These are phyloP conservation scores for Mormyrops attenuatus DNA, from an alignment of 2,797 vertebrate genomes.

Conservation along the genomic window DNA sequence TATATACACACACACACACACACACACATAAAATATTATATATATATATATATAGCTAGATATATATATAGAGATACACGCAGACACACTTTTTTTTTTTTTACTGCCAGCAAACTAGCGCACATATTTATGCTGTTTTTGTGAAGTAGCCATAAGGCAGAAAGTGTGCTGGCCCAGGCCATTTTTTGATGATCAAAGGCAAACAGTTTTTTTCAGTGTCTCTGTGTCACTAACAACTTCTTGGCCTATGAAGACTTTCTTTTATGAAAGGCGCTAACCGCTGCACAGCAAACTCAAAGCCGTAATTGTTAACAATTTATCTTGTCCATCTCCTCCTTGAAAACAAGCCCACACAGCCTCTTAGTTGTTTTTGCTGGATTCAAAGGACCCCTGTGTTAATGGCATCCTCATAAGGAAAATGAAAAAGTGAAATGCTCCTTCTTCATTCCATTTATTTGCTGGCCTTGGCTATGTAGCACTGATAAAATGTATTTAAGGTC, in stretches of 20 bases:
- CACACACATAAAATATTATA: background rate
- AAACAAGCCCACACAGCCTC: constrained; percentile 5
- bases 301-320: constrained; percentile 45
- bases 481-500: constrained; percentile 8
- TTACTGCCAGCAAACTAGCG: constrained; percentile 67
- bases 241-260: constrained; percentile 60
- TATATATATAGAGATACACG: no score
- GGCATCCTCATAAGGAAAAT: constrained; percentile 6
- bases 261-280: constrained; percentile 57
- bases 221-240: constrained; percentile 57
- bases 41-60: no score
- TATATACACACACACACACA: constrained; percentile 52
- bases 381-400: constrained; percentile 18
- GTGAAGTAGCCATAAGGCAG: constrained; percentile 47
- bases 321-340: constrained; percentile 38
- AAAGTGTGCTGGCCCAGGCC: constrained; percentile 54
- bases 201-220: constrained; percentile 57
- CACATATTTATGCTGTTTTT: constrained; percentile 16
- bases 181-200: constrained; percentile 61
- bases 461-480: constrained; percentile 16
- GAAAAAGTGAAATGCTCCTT: constrained; percentile 8
- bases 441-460: constrained; percentile 24
- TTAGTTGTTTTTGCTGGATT: constrained; percentile 27
- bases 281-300: constrained; percentile 54
- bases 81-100: constrained; percentile 38